Evolutionary conservation across 2,888 invertebrate species (phyloP), one percentile per base, ranked within the genome.

Genomic region (Saturnia pavonia): DNA sequence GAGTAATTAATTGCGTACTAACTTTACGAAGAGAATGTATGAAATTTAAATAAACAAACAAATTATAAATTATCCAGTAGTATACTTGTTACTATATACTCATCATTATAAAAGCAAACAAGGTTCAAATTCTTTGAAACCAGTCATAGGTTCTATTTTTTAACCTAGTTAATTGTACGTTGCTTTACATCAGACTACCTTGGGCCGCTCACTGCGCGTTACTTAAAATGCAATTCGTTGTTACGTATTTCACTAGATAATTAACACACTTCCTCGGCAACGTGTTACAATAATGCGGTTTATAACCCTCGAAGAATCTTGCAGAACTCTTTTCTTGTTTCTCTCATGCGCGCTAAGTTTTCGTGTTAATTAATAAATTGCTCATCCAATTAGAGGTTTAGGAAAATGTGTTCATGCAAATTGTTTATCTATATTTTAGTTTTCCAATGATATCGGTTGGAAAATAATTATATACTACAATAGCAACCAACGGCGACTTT

Each of bases 201-300:
- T 88, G 88, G 80, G 74, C 80, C 86, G 79, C 82, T 88, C 87
- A 83, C 86, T 80, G 77, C 74, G 72, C 70, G 78, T 77, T 83
- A 80, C 78, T 78, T 75, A 76, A 76, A 82, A 75, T 84, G 83
- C 83, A 87, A 80, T 83, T 79, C 81, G 79, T 79, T 80, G 78
- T 86, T 88, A 87, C 85, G 80, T 84, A 80, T 84, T 80, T 80
- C 75, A 74, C 76, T 81, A 77, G 75, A 78, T 83, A 84, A 86
- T 88, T 86, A 87, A 82, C 83, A 84, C 81, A 84, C 83, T 88
- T 88, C 85, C 85, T 83, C 80, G 72, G 74, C 75, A 76, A 72
- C 79, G 68, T 80, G 83, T 82, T 82, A 83, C 77, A 73, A 78
- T 83, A 82, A 80, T 74, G 75, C 77, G 74, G 76, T 81, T 83